Evolutionary conservation across 2,888 invertebrate species (phyloP), one percentile per base, ranked within the genome.

Genomic region (Rhingia rostrata): DNA sequence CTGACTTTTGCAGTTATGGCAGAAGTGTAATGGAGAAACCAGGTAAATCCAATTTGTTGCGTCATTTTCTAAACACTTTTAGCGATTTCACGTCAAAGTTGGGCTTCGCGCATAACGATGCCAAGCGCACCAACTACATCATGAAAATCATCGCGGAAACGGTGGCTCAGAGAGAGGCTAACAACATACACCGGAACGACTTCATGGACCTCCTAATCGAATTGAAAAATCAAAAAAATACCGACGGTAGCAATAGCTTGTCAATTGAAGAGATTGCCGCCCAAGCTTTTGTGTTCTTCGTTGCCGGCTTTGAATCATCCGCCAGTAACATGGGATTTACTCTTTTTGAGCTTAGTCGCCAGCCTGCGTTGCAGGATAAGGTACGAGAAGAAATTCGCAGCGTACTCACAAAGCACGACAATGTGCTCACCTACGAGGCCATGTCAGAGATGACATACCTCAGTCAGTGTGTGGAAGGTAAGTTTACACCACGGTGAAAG

Each of bases 291-390:
- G 88, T 93, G 0, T 93, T 94, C 86, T 93, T 93, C 73, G 75
- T 89, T 0, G 93, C 93, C 37, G 93, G 93, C 0, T 93, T 92
- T 74, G 93, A 93, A 88, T 93, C 93, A 0, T 93, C 93, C 6
- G 90, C 91, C 10, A 91, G 92, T n/a, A 92, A 92, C 3, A 89
- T 93, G 87, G 91, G 92, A 53, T 93, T 91, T 82, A 90, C 90
- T 1, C 87, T 93, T 10, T 93, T 91, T 85, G 93, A 93, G 86
- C 87, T 94, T 43, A 92, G 93, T 1, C 88, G 90, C 7, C 91
- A 93, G 87, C 91, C 89, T 0, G 88, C 91, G 0, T 86, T 92
- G 3, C 93, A 93, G 84, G 88, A 90, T 0, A 92, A 89, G 66
- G 84, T 92, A 0, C 87, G 92, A n/a, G 77, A 88, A 0, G 93